These are phyloP conservation scores for Sminthopsis crassicaudata DNA, from an alignment of 2,113 vertebrate species.

Conservation along the genomic window DNA sequence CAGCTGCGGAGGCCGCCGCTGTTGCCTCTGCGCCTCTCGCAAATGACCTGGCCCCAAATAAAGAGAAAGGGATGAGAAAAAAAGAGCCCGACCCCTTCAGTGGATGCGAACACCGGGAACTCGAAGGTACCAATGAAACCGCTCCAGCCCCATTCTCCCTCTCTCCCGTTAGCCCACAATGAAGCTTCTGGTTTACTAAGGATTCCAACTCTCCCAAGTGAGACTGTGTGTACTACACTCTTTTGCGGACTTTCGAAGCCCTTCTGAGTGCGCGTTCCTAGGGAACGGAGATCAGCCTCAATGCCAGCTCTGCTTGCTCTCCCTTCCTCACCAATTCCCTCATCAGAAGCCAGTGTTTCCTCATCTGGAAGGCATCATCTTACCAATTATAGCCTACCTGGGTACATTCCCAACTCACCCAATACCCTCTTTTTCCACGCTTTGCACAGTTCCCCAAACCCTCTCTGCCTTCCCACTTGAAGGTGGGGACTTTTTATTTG, in stretches of 20 bases:
- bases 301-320: background rate
- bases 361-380: background rate
- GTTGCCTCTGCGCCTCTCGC: background rate
- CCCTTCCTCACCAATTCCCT: background rate
- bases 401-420: background rate
- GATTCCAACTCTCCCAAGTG: background rate
- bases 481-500: background rate
- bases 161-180: background rate
- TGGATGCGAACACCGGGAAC: background rate
- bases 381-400: background rate
- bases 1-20: slow-evolving; percentile 9
- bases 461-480: background rate
- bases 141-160: background rate
- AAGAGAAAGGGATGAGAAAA: background rate
- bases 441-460: background rate
- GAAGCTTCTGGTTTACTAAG: background rate
- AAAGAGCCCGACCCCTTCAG: background rate
- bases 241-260: background rate
- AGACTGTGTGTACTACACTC: background rate
- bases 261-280: background rate
- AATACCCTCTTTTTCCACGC: background rate
- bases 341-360: background rate
- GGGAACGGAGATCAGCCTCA: background rate
- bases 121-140: background rate
- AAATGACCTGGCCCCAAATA: background rate